Evolutionary conservation across 1,140 invertebrate genomes (phyloP).

Genomic region (Protaetia brevitarsis): DNA sequence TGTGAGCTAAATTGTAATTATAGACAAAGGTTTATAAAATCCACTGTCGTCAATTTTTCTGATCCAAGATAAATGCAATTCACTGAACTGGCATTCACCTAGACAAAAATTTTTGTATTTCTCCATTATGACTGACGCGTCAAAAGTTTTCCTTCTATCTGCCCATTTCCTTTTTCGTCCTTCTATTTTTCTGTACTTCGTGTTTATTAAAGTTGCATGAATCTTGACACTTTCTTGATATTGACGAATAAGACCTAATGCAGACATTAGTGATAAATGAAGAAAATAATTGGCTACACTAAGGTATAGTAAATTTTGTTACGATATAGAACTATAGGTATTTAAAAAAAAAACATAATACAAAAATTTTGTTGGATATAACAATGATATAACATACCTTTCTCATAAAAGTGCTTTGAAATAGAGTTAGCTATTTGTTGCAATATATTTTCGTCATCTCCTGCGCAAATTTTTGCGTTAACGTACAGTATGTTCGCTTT

Average conservation of each 20-base stretch:
- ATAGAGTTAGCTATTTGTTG: conserved; percentile 50
- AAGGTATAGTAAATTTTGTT: too few relatives aligned
- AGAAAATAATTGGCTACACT: background rate
- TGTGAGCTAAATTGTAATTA: conserved; percentile 1
- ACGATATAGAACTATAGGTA: background rate
- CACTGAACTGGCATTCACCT: conserved; percentile 47
- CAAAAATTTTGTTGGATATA: too few relatives aligned
- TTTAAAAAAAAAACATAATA: background rate
- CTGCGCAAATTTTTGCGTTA: conserved; percentile 49
- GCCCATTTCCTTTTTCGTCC: conserved; percentile 25
- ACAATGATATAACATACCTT: conserved; percentile 41
- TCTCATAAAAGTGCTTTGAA: conserved; percentile 50
- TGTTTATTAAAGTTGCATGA: conserved; percentile 51
- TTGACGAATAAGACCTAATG: conserved; percentile 46
- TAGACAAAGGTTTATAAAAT: conserved; percentile 51
- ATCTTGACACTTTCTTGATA: conserved; percentile 49
- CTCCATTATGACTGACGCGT: conserved; percentile 50
- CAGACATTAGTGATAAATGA: background rate
- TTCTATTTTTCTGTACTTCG: conserved; percentile 48
- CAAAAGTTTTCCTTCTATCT: conserved; percentile 43
- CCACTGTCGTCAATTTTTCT: conserved; percentile 47
- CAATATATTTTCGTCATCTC: conserved; percentile 43
- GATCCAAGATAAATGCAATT: conserved; percentile 51
- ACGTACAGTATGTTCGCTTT: conserved; percentile 53
- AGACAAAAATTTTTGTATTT: conserved; percentile 52